phyloP scores from a whole-genome alignment of 2,113 vertebrate genomes.

The Daboia siamensis region DNA sequence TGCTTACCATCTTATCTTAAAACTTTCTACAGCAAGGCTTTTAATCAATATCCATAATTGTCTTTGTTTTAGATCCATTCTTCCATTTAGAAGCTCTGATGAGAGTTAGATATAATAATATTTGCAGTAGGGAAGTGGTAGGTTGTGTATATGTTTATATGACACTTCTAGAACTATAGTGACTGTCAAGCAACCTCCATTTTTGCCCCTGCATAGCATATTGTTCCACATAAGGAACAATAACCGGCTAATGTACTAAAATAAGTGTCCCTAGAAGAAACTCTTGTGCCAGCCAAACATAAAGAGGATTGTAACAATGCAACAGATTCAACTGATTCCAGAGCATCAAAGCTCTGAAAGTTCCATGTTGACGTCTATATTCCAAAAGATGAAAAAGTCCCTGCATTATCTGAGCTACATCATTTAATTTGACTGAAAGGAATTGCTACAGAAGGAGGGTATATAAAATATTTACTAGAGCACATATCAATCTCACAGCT shows the following conservation, averaged over 20 bases:
- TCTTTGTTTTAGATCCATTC: background rate
- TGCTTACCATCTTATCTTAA: background rate
- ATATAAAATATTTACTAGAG: background rate
- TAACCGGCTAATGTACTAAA: background rate
- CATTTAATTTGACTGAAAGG: background rate
- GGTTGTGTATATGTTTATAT: background rate
- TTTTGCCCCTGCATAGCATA: background rate
- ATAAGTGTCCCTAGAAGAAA: background rate
- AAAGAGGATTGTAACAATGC: background rate
- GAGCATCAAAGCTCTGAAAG: background rate
- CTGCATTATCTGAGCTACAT: background rate
- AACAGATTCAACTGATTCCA: background rate
- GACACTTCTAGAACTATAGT: background rate
- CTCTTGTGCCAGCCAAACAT: background rate
- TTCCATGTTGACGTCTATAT: background rate
- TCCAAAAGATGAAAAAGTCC: background rate
- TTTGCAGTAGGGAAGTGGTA: background rate
- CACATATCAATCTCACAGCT: background rate
- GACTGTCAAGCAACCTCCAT: background rate
- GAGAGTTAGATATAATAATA: background rate
- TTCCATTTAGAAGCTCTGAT: background rate
- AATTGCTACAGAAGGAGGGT: background rate
- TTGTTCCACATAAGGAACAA: background rate
- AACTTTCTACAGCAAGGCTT: background rate
- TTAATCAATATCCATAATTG: background rate